Evolutionary conservation across 2,797 vertebrate genomes (phyloP).

Genomic region (Fratercula arctica): DNA sequence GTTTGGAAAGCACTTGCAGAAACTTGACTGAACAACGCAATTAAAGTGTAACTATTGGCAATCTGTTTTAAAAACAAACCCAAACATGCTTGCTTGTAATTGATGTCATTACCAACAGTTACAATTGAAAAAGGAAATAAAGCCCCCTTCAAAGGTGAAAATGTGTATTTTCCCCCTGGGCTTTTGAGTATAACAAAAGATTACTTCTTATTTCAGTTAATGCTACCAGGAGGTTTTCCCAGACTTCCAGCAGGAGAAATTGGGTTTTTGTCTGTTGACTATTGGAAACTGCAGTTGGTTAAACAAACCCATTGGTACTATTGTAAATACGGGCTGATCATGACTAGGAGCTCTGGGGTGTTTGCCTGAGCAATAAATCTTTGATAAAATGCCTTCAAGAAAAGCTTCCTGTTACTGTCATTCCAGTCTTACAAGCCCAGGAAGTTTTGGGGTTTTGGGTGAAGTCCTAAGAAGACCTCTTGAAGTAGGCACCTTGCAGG

Average conservation of each 20-base stretch:
- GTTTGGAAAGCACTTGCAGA: conserved; percentile 12
- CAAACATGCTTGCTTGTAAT: neutral
- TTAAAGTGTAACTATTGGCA: conserved; percentile 10
- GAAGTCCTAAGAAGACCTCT: neutral
- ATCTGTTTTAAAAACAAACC: conserved; percentile 14
- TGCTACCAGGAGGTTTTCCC: neutral
- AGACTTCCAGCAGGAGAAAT: neutral
- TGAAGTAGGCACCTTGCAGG: neutral
- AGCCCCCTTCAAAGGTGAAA: neutral
- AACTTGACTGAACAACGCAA: neutral
- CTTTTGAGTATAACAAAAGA: neutral
- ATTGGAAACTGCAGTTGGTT: neutral
- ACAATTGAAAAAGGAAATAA: neutral
- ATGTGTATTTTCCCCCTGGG: neutral
- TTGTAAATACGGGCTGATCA: neutral
- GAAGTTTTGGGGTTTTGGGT: neutral
- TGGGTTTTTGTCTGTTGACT: neutral
- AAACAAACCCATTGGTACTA: neutral
- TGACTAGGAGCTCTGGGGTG: neutral
- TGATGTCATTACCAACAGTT: neutral
- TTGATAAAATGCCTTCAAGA: neutral
- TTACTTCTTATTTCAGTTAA: neutral
- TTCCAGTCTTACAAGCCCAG: neutral
- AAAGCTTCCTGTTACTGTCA: neutral
- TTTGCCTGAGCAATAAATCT: neutral